Percentiles rank a stretch among this genome's conserved stretches.
Conservation (phyloP, 2,888 invertebrate genomes). For the Ophion slaviceki region DNA sequence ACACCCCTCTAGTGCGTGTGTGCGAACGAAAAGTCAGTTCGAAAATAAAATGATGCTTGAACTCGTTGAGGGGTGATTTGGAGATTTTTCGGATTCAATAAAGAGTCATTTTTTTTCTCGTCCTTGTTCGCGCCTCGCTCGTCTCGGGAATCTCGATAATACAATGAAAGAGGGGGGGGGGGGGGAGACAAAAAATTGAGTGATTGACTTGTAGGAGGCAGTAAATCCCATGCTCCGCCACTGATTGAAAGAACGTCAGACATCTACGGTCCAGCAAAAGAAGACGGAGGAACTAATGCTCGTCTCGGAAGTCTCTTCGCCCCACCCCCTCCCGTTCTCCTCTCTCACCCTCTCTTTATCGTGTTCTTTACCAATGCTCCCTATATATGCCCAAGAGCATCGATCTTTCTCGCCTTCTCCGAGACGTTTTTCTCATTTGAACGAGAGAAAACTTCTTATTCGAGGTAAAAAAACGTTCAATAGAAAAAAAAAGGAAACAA, state of each 20-base stretch:
- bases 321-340: conserved; percentile 2
- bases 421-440: conserved; percentile 56
- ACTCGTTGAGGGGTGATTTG: neutral
- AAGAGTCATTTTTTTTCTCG: neutral
- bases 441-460: conserved; percentile 30
- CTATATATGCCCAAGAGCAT: conserved; percentile 37
- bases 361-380: conserved; percentile 29
- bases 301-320: conserved; percentile 9
- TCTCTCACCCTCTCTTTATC: conserved; percentile 9
- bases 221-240: conserved; percentile 35
- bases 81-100: conserved; percentile 7
- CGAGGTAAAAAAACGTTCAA: conserved; percentile 10
- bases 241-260: conserved; percentile 56
- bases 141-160: conserved; percentile 12
- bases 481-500: conserved; percentile 28
- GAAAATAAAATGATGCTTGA: neutral
- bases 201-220: conserved; percentile 40
- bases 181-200: conserved; percentile 41
- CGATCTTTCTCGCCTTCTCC: conserved; percentile 38
- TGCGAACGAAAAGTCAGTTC: no score
- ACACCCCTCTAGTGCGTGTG: no score
- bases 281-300: conserved; percentile 45
- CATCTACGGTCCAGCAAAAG: conserved; percentile 40
- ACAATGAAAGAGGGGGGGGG: neutral
- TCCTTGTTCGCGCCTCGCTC: neutral